Percentiles rank a stretch among this genome's conserved stretches.
Evolutionary conservation across 2,113 vertebrate genomes (phyloP).

Genomic region (Zosterops lateralis): DNA sequence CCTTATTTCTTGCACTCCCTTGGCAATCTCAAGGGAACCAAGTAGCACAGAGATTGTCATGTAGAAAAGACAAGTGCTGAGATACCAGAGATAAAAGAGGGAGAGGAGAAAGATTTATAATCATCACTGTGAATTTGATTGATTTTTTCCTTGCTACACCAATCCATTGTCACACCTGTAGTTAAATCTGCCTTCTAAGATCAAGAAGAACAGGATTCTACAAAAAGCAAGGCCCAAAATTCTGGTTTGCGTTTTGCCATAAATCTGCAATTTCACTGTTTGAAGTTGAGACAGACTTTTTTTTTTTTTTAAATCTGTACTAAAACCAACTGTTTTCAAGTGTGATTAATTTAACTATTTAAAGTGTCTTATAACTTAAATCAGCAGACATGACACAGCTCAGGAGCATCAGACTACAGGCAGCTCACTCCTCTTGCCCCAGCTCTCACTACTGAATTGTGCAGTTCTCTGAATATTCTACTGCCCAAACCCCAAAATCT

Average conservation of each 20-base stretch:
- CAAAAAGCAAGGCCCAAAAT: not conserved
- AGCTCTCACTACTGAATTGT: no score
- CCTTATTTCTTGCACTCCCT: not conserved
- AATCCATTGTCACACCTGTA: not conserved
- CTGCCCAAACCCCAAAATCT: no score
- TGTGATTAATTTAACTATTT: no score
- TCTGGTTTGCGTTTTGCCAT: not conserved
- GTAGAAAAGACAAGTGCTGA: not conserved
- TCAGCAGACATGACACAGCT: no score
- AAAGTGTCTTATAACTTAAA: no score
- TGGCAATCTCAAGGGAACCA: not conserved
- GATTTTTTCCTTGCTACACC: not conserved
- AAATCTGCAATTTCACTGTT: not conserved
- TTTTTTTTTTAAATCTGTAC: no score
- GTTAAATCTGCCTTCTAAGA: not conserved
- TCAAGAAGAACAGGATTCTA: not conserved
- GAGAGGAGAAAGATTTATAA: not conserved
- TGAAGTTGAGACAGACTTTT: not conserved
- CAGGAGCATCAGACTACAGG: no score
- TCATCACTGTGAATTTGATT: not conserved
- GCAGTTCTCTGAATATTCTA: no score
- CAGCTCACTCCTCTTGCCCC: no score
- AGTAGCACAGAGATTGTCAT: not conserved
- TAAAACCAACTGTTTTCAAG: no score
- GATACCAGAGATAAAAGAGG: not conserved